Evolutionary conservation across 2,113 vertebrate genomes (phyloP).

Genomic region (Dipodomys stephensi): DNA sequence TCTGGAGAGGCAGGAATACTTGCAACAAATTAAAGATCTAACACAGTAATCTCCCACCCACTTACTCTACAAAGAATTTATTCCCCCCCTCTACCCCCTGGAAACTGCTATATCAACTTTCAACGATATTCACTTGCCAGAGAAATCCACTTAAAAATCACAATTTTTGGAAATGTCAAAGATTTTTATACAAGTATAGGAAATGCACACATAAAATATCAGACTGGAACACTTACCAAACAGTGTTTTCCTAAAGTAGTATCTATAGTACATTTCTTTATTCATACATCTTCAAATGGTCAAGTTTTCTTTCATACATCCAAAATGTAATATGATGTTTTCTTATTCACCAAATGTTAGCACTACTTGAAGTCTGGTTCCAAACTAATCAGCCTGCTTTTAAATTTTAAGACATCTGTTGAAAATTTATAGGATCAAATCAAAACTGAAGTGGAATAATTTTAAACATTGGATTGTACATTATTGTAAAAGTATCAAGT

Average conservation of each 20-base stretch:
- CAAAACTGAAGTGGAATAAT: constrained; percentile 71
- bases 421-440: constrained; percentile 82
- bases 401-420: constrained; percentile 78
- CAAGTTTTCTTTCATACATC: constrained; percentile 79
- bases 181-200: constrained; percentile 71
- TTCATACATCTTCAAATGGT: constrained; percentile 73
- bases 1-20: constrained; percentile 68
- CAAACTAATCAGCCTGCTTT: constrained; percentile 77
- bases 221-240: constrained; percentile 79
- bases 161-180: constrained; percentile 76
- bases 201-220: constrained; percentile 66
- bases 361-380: constrained; percentile 78
- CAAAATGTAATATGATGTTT: constrained; percentile 72
- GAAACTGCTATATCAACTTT: constrained; percentile 65
- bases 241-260: constrained; percentile 77
- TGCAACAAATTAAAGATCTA: constrained; percentile 61
- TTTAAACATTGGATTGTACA: constrained; percentile 81
- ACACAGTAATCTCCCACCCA: constrained; percentile 58
- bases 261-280: constrained; percentile 78
- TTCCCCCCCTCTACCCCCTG: constrained; percentile 48
- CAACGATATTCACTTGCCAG: constrained; percentile 69
- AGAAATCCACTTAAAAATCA: constrained; percentile 77
- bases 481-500: constrained; percentile 74
- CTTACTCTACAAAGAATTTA: constrained; percentile 72
- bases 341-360: constrained; percentile 78